phyloP scores from a whole-genome alignment of 2,888 invertebrate species.

The Sialis lutaria region DNA sequence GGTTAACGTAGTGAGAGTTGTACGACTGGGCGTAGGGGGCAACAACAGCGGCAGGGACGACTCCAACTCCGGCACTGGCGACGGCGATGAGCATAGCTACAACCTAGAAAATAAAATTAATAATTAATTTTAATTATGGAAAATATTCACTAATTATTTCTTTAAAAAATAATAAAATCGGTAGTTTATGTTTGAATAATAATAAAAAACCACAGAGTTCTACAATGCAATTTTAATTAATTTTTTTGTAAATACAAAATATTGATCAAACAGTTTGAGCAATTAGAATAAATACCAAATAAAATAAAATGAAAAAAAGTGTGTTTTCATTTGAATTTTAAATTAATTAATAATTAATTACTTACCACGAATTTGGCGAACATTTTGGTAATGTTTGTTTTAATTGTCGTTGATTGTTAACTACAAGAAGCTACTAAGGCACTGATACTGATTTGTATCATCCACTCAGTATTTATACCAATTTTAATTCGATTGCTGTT shows the following conservation, averaged over 20 bases:
- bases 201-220: too few species aligned
- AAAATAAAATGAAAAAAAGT: not conserved
- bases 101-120: not conserved
- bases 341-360: not conserved
- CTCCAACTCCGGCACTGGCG: conserved; percentile 17
- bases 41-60: conserved; percentile 35
- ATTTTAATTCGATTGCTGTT: not conserved
- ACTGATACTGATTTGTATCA: not conserved
- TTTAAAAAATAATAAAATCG: too few species aligned
- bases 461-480: not conserved
- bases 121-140: not conserved
- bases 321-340: too few species aligned
- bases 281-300: not conserved
- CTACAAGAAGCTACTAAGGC: not conserved
- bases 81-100: conserved; percentile 5
- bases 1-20: conserved; percentile 57
- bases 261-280: not conserved
- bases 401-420: not conserved
- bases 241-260: too few species aligned
- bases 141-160: not conserved
- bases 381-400: conserved; percentile 1
- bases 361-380: conserved; percentile 3
- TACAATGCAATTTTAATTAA: too few species aligned
- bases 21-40: conserved; percentile 61
- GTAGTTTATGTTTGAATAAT: too few species aligned